Percentiles rank a stretch among this genome's conserved stretches.
These are phyloP conservation scores for Helleia helle DNA, from an alignment of 2,888 invertebrate genomes.

Conservation along the genomic window DNA sequence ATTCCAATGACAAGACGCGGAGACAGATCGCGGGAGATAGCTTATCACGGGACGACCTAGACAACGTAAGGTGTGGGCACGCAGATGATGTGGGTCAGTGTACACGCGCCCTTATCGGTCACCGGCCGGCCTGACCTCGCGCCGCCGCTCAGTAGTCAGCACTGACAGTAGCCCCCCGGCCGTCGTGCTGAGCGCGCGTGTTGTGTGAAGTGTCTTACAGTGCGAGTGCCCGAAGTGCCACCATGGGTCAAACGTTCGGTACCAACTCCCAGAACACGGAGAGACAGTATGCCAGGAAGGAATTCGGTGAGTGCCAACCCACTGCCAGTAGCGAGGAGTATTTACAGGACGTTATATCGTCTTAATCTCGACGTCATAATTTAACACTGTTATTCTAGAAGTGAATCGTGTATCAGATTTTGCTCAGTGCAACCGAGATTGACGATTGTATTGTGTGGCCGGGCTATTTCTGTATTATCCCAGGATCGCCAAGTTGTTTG, in stretches of 20 bases:
- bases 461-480: too few relatives aligned
- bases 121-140: constrained; percentile 9
- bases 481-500: too few relatives aligned
- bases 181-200: constrained; percentile 21
- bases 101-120: constrained; percentile 13
- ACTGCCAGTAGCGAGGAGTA: neutral
- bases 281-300: constrained; percentile 59
- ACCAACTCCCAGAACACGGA: constrained; percentile 62
- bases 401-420: too few relatives aligned
- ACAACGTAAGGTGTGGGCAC: too few relatives aligned
- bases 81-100: constrained; percentile 11
- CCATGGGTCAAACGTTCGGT: constrained; percentile 68
- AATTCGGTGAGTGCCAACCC: constrained; percentile 45
- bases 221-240: constrained; percentile 34
- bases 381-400: neutral
- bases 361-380: too few relatives aligned
- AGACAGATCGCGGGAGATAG: neutral
- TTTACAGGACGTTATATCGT: neutral
- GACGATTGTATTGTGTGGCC: too few relatives aligned
- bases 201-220: constrained; percentile 41
- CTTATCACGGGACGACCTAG: constrained; percentile 10
- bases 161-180: constrained; percentile 16
- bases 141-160: constrained; percentile 12
- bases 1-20: neutral
- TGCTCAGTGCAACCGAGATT: too few relatives aligned